These are phyloP conservation scores for Scomber scombrus DNA, from an alignment of 2,113 vertebrate genomes.

Conservation along the genomic window DNA sequence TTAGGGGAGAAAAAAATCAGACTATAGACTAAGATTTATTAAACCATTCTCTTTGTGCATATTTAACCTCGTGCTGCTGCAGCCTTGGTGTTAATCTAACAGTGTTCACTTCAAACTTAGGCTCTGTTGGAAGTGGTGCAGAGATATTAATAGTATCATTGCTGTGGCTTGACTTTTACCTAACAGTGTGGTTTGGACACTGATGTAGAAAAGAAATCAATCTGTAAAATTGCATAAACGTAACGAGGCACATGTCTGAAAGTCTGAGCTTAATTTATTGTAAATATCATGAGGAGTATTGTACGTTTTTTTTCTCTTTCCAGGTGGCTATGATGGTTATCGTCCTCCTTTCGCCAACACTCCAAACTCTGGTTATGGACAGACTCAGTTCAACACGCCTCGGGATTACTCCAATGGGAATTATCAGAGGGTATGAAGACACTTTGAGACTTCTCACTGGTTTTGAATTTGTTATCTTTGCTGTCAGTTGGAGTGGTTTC, in stretches of 20 bases:
- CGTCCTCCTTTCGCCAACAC: constrained; percentile 94
- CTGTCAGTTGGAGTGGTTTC: constrained; percentile 9
- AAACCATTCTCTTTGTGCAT: too few relatives aligned
- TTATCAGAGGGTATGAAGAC: constrained; percentile 92
- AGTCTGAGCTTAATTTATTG: background rate
- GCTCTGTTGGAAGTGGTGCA: too few relatives aligned
- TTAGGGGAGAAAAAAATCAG: too few relatives aligned
- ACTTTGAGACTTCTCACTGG: background rate
- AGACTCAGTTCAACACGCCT: constrained; percentile 93
- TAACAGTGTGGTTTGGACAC: too few relatives aligned
- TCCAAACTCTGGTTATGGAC: constrained; percentile 94
- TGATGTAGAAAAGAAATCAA: too few relatives aligned
- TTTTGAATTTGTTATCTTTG: background rate
- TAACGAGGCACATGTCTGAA: background rate
- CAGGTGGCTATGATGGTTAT: constrained; percentile 96
- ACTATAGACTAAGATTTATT: too few relatives aligned
- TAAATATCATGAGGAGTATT: background rate
- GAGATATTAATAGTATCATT: too few relatives aligned
- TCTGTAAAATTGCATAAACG: background rate
- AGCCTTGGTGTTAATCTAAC: too few relatives aligned
- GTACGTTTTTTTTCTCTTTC: constrained; percentile 32
- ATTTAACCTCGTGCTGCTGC: too few relatives aligned
- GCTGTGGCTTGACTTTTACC: too few relatives aligned
- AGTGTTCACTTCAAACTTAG: too few relatives aligned
- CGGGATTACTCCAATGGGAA: constrained; percentile 93